Evolutionary conservation across 2,888 invertebrate species (phyloP).

Genomic region (Nephrotoma guestfalica): DNA sequence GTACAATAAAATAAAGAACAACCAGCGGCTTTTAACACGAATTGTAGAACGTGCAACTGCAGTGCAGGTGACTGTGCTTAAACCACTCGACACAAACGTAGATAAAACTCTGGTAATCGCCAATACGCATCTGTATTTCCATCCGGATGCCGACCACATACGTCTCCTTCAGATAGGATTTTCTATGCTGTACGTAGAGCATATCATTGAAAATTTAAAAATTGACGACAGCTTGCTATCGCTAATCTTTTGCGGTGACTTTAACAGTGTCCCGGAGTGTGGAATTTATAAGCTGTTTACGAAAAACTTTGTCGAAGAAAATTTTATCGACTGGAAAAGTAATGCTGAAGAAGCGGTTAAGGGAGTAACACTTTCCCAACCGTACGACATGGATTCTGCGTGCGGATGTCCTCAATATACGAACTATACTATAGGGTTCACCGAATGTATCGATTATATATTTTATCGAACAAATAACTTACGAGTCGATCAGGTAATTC

Average conservation of each 20-base stretch:
- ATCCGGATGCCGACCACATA: constrained; percentile 81
- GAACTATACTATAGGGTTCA: constrained; percentile 68
- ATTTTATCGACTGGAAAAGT: constrained; percentile 71
- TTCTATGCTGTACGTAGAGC: constrained; percentile 51
- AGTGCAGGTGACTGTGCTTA: constrained; percentile 42
- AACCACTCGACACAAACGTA: constrained; percentile 34
- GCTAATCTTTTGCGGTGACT: constrained; percentile 79
- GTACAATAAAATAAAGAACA: constrained; percentile 44
- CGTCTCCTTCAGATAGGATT: constrained; percentile 71
- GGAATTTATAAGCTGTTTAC: constrained; percentile 69
- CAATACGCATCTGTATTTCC: constrained; percentile 89
- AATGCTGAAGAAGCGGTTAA: constrained; percentile 47
- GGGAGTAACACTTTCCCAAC: constrained; percentile 48
- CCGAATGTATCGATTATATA: constrained; percentile 85
- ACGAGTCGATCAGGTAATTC: constrained; percentile 54
- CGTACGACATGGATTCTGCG: constrained; percentile 52
- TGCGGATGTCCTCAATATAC: constrained; percentile 75
- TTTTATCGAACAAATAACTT: constrained; percentile 57
- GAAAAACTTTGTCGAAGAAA: constrained; percentile 44
- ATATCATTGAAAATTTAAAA: constrained; percentile 30
- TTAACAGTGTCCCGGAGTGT: constrained; percentile 75
- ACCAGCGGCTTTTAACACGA: constrained; percentile 40
- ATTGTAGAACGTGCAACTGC: constrained; percentile 52
- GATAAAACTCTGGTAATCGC: constrained; percentile 49
- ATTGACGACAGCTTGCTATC: constrained; percentile 36